Evolutionary conservation across 2,888 invertebrate genomes (phyloP), one percentile per base, ranked within the genome.

Genomic region (Empis stercorea): DNA sequence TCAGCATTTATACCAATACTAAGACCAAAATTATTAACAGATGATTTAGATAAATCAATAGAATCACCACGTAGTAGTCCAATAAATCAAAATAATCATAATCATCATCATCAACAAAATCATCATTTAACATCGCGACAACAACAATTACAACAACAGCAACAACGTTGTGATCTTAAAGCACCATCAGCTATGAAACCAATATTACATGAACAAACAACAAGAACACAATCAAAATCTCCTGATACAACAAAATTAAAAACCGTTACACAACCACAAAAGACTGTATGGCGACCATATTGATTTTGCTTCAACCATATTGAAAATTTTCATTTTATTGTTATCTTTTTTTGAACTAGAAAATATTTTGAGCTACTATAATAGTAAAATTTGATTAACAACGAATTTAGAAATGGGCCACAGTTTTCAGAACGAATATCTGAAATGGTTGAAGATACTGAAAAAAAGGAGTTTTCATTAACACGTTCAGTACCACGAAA

Each of bases 231-330:
- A 10, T 40, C 52, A 2, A 48, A 50, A 40, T 32, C 46, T n/a
- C 65, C 71, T 17, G 63, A 76, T 49, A 78, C 79, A 48, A 79
- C 79, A 4, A 81, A 79, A 68, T 69, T 80, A 45, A 71, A 72
- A 48, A 73, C 72, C 44, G 61, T 72, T 51, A 73, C 76, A 62
- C 70, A 74, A 42, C n/a, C n/a, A n/a, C 75, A 78, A 48, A 83
- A 83, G 71, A 76, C 78, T 13, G 84, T 84, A 30, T 84, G 84
- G 84, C 71, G 84, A 59, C 84, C 84, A 48, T 84, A 84, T 73
- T 84, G 61, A 63, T 46, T 27, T 7, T 7, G 7, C 7, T 7
- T 27, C 23, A 9, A 7, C 23, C 23, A 27, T 27, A 27, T 20
- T 20, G 20, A 20, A 20, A 20, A 20, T 20, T 20, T 20, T 20